These are phyloP conservation scores for Tyria jacobaeae DNA, from an alignment of 2,888 invertebrate species.

Conservation along the genomic window DNA sequence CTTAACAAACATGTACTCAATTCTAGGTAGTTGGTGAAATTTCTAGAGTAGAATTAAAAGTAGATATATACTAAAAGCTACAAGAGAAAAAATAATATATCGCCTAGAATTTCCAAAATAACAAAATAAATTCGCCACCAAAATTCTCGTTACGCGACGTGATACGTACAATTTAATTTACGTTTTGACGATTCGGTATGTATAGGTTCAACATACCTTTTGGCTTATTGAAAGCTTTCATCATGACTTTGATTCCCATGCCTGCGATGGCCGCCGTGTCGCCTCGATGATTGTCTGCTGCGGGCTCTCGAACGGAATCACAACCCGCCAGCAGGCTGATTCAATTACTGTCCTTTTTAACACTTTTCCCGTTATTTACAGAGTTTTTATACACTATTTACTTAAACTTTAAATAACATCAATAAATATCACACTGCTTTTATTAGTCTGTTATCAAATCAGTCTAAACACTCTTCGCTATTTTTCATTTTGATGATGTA, in stretches of 20 bases:
- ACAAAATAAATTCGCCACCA: background rate
- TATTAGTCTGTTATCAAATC: slow-evolving; percentile 50
- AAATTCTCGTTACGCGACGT: background rate
- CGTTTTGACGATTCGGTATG: background rate
- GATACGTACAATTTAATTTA: background rate
- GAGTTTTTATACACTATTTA: slow-evolving; percentile 53
- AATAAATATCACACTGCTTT: slow-evolving; percentile 81
- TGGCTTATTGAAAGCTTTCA: slow-evolving; percentile 95
- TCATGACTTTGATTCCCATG: slow-evolving; percentile 95
- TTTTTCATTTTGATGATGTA: slow-evolving; percentile 80
- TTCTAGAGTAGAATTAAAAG: too few relatives aligned
- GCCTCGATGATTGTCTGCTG: slow-evolving; percentile 68
- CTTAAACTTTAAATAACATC: slow-evolving; percentile 74
- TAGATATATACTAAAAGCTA: background rate
- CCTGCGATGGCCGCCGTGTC: slow-evolving; percentile 86
- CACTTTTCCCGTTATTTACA: slow-evolving; percentile 60
- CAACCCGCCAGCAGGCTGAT: slow-evolving; percentile 55
- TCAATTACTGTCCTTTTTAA: slow-evolving; percentile 50
- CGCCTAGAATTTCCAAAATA: background rate
- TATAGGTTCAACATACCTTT: slow-evolving; percentile 86
- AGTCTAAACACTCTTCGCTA: slow-evolving; percentile 85
- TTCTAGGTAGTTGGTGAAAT: too few relatives aligned
- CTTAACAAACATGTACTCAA: background rate
- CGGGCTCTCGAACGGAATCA: slow-evolving; percentile 63
- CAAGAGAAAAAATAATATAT: background rate